Percentiles rank a stretch among this genome's conserved stretches.
phyloP scores from a whole-genome alignment of 2,888 invertebrate genomes.

The Aplocera efformata region DNA sequence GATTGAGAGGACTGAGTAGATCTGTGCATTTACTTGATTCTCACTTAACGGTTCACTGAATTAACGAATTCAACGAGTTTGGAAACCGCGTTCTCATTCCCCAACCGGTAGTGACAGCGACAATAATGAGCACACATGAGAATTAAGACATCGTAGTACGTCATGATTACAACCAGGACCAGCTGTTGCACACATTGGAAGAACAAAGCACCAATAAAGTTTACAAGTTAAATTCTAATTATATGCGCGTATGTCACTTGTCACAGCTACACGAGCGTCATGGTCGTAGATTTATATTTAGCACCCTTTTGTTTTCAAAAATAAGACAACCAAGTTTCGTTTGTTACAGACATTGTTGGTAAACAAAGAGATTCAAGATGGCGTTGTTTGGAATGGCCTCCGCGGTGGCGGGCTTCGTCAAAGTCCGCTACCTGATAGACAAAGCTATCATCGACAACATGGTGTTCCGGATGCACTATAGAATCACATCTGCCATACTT shows the following conservation, averaged over 20 bases:
- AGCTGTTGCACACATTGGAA: constrained; percentile 62
- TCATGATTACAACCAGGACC: constrained; percentile 37
- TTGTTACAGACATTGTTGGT: constrained; percentile 50
- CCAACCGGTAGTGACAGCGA: constrained; percentile 37
- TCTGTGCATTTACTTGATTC: constrained; percentile 31
- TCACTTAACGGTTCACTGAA: constrained; percentile 46
- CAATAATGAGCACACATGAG: constrained; percentile 36
- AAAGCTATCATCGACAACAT: constrained; percentile 94
- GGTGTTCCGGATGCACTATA: constrained; percentile 93
- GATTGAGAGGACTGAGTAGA: constrained; percentile 53
- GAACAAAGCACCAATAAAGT: constrained; percentile 61
- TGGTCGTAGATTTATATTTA: constrained; percentile 51
- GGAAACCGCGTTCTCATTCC: constrained; percentile 30
- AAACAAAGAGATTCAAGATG: constrained; percentile 77
- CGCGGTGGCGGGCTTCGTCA: constrained; percentile 93
- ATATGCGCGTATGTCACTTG: constrained; percentile 64
- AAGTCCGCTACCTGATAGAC: constrained; percentile 93
- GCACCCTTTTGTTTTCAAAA: constrained; percentile 43
- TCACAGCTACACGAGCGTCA: constrained; percentile 43
- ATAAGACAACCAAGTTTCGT: constrained; percentile 27
- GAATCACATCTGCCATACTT: constrained; percentile 91
- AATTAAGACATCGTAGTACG: constrained; percentile 43
- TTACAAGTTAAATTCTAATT: constrained; percentile 67
- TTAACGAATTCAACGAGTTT: constrained; percentile 36
- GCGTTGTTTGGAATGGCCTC: constrained; percentile 91